Evolutionary conservation across 1,140 invertebrate species (phyloP).

Genomic region (Drosophila prosaltans): DNA sequence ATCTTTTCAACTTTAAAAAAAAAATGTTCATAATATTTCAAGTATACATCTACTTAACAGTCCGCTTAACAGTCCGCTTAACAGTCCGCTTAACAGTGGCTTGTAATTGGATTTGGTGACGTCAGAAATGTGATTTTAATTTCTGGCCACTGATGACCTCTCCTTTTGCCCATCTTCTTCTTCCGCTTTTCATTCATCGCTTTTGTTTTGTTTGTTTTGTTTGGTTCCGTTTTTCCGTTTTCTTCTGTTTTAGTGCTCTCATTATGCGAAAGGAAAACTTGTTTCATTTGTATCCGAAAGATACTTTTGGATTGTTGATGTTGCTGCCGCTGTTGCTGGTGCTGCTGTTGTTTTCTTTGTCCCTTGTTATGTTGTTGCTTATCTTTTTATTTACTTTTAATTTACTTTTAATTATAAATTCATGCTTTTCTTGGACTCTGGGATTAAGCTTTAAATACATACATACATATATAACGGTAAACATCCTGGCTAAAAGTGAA

Average conservation of each 20-base stretch:
- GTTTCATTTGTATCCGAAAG: conserved; percentile 19
- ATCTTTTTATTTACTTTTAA: conserved; percentile 79
- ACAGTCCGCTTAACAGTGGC: background rate
- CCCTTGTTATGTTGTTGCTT: conserved; percentile 32
- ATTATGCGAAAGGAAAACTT: conserved; percentile 20
- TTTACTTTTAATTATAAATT: conserved; percentile 82
- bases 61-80: background rate
- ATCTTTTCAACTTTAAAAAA: no score
- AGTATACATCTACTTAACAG: background rate
- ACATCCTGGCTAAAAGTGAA: conserved; percentile 36
- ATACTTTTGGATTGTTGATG: conserved; percentile 36
- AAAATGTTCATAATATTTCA: no score
- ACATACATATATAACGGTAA: conserved; percentile 66
- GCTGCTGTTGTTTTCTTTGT: conserved; percentile 17
- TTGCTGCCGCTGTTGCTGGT: conserved; percentile 7
- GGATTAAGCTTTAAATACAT: conserved; percentile 76
- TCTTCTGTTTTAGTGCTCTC: conserved; percentile 6
- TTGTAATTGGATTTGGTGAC: conserved; percentile 1
- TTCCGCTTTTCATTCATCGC: background rate
- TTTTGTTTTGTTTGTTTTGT: background rate
- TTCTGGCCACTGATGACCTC: background rate
- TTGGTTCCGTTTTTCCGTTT: background rate
- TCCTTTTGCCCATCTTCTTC: no score
- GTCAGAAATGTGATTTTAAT: background rate
- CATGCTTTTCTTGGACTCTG: conserved; percentile 69